Evolutionary conservation across 2,797 vertebrate genomes (phyloP).

Genomic region (Microhierax caerulescens): DNA sequence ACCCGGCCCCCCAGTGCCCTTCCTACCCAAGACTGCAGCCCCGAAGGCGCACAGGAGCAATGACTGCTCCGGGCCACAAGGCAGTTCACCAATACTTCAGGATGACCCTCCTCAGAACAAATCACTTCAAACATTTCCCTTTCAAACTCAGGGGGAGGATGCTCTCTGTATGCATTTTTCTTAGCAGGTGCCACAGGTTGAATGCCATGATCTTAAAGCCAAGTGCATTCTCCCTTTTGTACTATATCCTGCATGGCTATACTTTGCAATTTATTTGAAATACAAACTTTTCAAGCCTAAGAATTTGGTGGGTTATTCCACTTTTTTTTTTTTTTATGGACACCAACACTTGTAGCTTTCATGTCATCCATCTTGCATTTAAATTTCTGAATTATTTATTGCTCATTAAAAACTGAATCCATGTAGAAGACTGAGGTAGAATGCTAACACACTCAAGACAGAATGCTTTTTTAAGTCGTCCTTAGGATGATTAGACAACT

Average conservation of each 20-base stretch:
- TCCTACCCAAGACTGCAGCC: not conserved
- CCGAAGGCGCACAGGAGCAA: not conserved
- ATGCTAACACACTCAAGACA: not conserved
- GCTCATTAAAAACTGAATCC: not conserved
- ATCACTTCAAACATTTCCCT: not conserved
- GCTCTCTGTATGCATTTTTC: not conserved
- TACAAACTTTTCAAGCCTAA: not conserved
- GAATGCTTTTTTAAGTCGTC: not conserved
- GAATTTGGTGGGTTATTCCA: not conserved
- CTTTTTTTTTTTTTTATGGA: not conserved
- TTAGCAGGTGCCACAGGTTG: not conserved
- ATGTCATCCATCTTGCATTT: not conserved
- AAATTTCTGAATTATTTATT: not conserved
- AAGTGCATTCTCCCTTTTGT: not conserved
- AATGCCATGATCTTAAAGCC: not conserved
- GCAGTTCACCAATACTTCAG: not conserved
- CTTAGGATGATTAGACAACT: not conserved
- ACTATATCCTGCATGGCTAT: not conserved
- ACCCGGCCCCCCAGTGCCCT: fast-evolving
- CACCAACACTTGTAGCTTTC: not conserved
- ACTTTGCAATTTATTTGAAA: not conserved
- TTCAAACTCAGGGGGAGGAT: not conserved
- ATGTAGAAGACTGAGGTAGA: not conserved
- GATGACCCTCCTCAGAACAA: not conserved
- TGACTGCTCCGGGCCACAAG: not conserved